Evolutionary conservation across 2,888 invertebrate species (phyloP), one percentile per base, ranked within the genome.

Genomic region (Megamerina dolium): DNA sequence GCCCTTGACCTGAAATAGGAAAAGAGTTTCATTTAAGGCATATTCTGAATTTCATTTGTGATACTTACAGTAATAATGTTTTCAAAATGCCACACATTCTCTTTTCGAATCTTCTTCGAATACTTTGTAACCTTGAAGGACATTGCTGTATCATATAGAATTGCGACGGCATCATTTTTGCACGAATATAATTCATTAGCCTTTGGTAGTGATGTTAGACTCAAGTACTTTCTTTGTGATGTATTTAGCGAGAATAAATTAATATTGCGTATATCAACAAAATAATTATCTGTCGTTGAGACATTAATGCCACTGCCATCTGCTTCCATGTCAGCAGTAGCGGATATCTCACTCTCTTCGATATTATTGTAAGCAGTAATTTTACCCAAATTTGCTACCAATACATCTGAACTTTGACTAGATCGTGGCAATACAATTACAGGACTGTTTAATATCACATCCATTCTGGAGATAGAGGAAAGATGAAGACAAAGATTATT

Each of bases 341-440:
- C 27, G 13, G 44, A 35, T 10, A 40, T 31, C 26, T 53, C 52
- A 14, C 51, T 50, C 39, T 51, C 39, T 41, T 66, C 58, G 47
- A 72, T 70, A 18, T 57, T 72, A 58, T 77, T 73, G 9, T 50
- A 63, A 45, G 82, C 74, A 19, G 83, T 80, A 67, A 94, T 94
- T 66, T 88, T 85, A 29, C 95, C 95, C 52, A 96, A 78, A 76
- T 93, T 93, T 13, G 90, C 91, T 30, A 95, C 88, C 55, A 94
- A 78, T 40, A 94, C 92, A 64, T 91, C 83, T 10, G 81, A 63
- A 68, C 90, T 91, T 54, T 77, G 77, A 21, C 83, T 79, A 9
- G 81, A 79, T 50, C 89, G 77, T 0, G 95, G 94, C 41, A 95
- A 72, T 45, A 95, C 86, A 52, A 95, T 79, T 32, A 95, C 90